A percentile compares a stretch with the other conserved stretches of the same genome.
phyloP scores from a whole-genome alignment of 2,797 vertebrate genomes.

The Crenuchus spilurus region DNA sequence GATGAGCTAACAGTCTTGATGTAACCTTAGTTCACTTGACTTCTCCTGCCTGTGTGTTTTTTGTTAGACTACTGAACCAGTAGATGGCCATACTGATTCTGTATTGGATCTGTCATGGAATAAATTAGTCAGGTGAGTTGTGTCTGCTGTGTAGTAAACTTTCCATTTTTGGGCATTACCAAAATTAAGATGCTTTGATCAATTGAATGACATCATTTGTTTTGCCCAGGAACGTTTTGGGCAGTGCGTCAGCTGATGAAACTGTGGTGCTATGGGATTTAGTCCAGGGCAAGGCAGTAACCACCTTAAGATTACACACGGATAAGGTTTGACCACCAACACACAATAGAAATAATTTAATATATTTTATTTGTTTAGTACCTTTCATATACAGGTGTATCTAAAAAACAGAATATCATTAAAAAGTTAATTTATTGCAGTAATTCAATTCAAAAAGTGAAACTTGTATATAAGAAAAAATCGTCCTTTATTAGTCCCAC shows the following conservation, averaged over 20 bases:
- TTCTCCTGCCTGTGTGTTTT: too few species aligned
- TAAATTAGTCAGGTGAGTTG: slow-evolving; percentile 84
- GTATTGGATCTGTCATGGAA: slow-evolving; percentile 98
- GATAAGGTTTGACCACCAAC: slow-evolving; percentile 83
- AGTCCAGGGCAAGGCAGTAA: slow-evolving; percentile 84
- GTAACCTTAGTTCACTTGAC: too few species aligned
- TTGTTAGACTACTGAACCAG: slow-evolving; percentile 75
- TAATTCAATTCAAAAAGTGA: too few species aligned
- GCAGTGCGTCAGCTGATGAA: slow-evolving; percentile 91
- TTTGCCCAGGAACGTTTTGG: slow-evolving; percentile 86
- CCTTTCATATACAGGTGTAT: not conserved
- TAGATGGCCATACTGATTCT: slow-evolving; percentile 88
- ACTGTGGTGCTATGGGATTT: slow-evolving; percentile 93
- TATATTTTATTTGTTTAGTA: not conserved
- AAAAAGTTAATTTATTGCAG: too few species aligned
- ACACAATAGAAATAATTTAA: not conserved
- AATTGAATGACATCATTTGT: not conserved
- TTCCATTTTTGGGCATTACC: not conserved
- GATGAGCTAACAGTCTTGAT: too few species aligned
- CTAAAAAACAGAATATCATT: too few species aligned
- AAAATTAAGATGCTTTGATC: not conserved
- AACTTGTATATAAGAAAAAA: too few species aligned
- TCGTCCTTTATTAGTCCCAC: too few species aligned
- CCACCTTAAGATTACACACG: slow-evolving; percentile 83
- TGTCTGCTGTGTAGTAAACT: not conserved